Percentiles rank a stretch among this genome's conserved stretches.
These are phyloP conservation scores for Pteropus alecto DNA, from an alignment of 2,113 vertebrate genomes.

Conservation along the genomic window DNA sequence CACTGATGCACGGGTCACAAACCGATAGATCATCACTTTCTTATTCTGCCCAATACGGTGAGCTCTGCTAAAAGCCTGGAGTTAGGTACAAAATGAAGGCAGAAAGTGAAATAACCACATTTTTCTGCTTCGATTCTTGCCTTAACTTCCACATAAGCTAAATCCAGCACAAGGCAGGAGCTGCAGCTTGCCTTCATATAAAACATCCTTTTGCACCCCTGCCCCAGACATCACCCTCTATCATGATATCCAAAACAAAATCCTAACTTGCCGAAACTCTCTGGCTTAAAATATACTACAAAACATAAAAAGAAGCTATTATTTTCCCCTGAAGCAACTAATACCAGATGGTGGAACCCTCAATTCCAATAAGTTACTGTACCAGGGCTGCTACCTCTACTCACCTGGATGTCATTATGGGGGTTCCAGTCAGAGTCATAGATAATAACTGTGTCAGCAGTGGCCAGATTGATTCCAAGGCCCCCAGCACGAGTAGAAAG, in stretches of 20 bases:
- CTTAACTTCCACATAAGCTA: slow-evolving; percentile 36
- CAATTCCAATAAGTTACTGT: background rate
- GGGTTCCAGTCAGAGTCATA: slow-evolving; percentile 99
- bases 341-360: background rate
- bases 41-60: slow-evolving; percentile 98
- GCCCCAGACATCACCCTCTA: background rate
- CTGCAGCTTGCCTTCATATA: background rate
- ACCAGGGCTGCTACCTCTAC: background rate
- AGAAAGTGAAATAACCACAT: background rate
- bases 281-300: background rate
- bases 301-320: slow-evolving; percentile 16
- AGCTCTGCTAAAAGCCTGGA: slow-evolving; percentile 97
- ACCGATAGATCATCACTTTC: slow-evolving; percentile 99
- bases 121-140: background rate
- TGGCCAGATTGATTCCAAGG: slow-evolving; percentile 97
- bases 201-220: background rate
- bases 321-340: background rate
- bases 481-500: slow-evolving; percentile 98
- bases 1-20: slow-evolving; percentile 97
- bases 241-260: background rate
- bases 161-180: background rate
- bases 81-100: background rate
- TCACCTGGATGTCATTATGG: slow-evolving; percentile 98
- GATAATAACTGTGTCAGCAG: slow-evolving; percentile 98
- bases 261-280: background rate